Evolutionary conservation across 2,888 invertebrate genomes (phyloP), one percentile per base, ranked within the genome.

Genomic region (Dynastes hyllus): DNA sequence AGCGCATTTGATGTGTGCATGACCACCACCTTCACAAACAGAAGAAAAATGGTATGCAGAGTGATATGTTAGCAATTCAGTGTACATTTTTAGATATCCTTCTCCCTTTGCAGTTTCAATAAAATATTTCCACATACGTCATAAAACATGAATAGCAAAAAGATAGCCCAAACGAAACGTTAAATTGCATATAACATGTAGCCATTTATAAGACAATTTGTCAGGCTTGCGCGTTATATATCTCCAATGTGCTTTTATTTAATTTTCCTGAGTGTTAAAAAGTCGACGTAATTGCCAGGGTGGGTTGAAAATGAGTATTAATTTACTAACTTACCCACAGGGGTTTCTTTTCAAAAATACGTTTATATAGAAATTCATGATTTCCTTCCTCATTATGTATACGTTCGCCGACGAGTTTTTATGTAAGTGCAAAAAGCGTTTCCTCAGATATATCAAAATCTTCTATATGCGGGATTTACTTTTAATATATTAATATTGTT

Each of bases 331-430:
- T 69, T 69, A 69, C 27, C 13, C 29, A 13, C 53, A 29, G 29
- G 13, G 27, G 11, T 4, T 51, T 51, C n/a, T n/a, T 69, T 69
- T 51, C 51, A 51, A 51, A 29, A 69, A 69, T 69, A 69, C 67
- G 50, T 69, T 69, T 69, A n/a, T 69, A 69, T 69, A 53, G 69
- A 69, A 69, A 69, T 69, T 69, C 53, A 69, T 51, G 51, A 13
- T 51, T 29, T 13, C 22, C 51, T 69, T 69, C 51, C 69, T 27
- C 3, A 69, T 13, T 69, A 11, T 69, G 51, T 29, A n/a, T 51
- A 27, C 11, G 27, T 69, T 5, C 29, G n/a, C 13, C 9, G 22
- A 27, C 51, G 69, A 51, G 29, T 51, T 51, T 29, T 22, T n/a
- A 51, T 69, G 69, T 9, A 69, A 69, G 50, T 69, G 2, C 2